These are phyloP conservation scores for Vollenhovia emeryi DNA, from an alignment of 1,140 invertebrate species.

Conservation along the genomic window DNA sequence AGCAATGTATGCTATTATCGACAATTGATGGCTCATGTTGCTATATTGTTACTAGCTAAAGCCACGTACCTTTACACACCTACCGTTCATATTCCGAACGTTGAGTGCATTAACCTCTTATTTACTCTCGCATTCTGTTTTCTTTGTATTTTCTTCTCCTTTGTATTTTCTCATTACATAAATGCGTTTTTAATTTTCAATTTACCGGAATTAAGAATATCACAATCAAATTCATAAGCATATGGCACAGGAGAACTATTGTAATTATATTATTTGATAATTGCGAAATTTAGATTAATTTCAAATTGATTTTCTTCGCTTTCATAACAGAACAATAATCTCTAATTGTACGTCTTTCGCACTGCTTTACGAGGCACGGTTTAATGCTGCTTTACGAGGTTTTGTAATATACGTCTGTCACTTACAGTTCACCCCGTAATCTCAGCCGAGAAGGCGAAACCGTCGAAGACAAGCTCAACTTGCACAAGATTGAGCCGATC, in stretches of 20 bases:
- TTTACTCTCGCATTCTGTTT: constrained; percentile 9
- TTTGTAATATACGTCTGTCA: not conserved
- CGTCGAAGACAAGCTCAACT: constrained; percentile 34
- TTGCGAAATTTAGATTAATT: not conserved
- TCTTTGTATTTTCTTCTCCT: not conserved
- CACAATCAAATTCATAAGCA: not conserved
- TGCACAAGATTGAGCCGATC: constrained; percentile 32
- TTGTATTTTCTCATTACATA: not conserved
- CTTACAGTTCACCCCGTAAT: not conserved
- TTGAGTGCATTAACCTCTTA: constrained; percentile 6
- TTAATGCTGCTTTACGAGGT: not conserved
- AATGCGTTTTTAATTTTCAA: not conserved
- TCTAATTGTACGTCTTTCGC: not conserved
- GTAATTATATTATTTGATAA: not conserved
- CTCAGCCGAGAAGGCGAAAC: not conserved
- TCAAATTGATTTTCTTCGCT: not conserved
- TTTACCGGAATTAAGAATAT: not conserved
- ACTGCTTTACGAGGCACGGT: not conserved
- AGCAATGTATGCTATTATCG: constrained; percentile 35
- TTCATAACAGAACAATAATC: not conserved
- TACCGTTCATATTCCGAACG: constrained; percentile 21
- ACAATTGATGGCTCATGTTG: constrained; percentile 30
- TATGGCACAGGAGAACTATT: not conserved
- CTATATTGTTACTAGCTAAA: constrained; percentile 23
- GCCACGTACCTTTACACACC: constrained; percentile 28